A percentile compares a stretch with the other conserved stretches of the same genome.
These are phyloP conservation scores for Trididemnum nubilum DNA, from an alignment of 23 tunicate genomes.

Conservation along the genomic window DNA sequence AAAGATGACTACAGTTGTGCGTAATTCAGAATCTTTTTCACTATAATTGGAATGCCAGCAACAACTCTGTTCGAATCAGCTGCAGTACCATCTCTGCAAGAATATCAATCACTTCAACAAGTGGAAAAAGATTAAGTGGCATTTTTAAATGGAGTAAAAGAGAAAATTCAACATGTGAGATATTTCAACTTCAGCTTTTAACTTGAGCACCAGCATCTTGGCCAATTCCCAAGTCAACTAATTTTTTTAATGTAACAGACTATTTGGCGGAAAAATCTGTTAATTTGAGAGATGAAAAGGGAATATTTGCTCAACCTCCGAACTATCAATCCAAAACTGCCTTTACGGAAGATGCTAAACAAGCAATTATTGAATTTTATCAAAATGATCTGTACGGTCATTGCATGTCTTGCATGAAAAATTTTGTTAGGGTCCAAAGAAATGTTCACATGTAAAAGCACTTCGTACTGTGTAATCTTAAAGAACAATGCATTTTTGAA, in stretches of 20 bases:
- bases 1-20: not conserved
- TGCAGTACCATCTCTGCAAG: not conserved
- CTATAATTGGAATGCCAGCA: not conserved
- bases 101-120: not conserved
- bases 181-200: not conserved
- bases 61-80: not conserved
- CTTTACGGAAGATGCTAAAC: not conserved
- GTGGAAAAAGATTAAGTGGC: not conserved
- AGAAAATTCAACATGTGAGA: not conserved
- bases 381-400: slow-evolving; percentile 6
- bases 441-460: slow-evolving; percentile 18
- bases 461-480: slow-evolving; percentile 1
- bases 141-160: not conserved
- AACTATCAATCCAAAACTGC: not conserved
- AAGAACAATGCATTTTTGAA: slow-evolving; percentile 18
- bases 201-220: slow-evolving; percentile 5
- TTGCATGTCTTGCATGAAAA: slow-evolving; percentile 7
- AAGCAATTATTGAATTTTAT: too few species aligned
- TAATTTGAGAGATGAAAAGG: not conserved
- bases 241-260: not conserved
- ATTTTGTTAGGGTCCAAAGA: slow-evolving; percentile 5
- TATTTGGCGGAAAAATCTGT: not conserved
- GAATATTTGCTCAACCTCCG: not conserved
- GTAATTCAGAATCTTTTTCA: not conserved
- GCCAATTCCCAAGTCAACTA: not conserved